Base-by-base conservation (phyloP, 2,888 invertebrate genomes). In the Myopa testacea region DNA sequence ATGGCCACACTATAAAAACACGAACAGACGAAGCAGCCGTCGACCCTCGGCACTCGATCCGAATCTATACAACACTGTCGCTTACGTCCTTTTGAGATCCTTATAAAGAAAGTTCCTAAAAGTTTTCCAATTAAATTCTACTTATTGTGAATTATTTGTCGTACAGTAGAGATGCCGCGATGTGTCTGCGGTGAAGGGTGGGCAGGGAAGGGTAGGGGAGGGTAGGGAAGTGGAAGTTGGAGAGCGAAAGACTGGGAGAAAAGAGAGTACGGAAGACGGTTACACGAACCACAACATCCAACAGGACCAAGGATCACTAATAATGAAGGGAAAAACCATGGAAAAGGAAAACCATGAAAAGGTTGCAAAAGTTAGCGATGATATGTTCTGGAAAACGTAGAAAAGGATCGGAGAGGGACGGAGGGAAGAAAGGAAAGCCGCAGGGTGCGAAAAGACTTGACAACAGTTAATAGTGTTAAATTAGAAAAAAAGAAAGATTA, bases 121-220 rank as follows among this genome's bases (percentile, higher is more conserved):
- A 78, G 55, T 78, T 78, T 78, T 78, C 78, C 78, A 80, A 70
- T 76, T 76, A 76, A 55, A 76, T 69, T 60, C 69, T 40, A 55
- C 75, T 69, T 76, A 76, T 67, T 69, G 75, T 55, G 19, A 76
- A 45, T 60, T 76, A 63, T 63, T 34, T 63, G 63, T n/a, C 12
- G 45, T 26, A 26, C 2, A 26, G 26, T 26, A 26, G 26, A 26
- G 26, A 26, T 26, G 26, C 26, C 26, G 26, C 26, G 26, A 26
- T 26, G 26, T 26, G 26, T 26, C 26, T 26, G 2, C 26, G 26
- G 26, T 26, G 26, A 26, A 2, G 26, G 26, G 26, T 1, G 26
- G 26, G 26, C 2, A 26, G 26, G 26, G 2, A 2, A 26, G 26
- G 26, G 26, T 26, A 26, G 26, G 26, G 26, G 26, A 26, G 26